Evolutionary conservation across 1,140 invertebrate genomes (phyloP).

Genomic region (Gryon sp.): DNA sequence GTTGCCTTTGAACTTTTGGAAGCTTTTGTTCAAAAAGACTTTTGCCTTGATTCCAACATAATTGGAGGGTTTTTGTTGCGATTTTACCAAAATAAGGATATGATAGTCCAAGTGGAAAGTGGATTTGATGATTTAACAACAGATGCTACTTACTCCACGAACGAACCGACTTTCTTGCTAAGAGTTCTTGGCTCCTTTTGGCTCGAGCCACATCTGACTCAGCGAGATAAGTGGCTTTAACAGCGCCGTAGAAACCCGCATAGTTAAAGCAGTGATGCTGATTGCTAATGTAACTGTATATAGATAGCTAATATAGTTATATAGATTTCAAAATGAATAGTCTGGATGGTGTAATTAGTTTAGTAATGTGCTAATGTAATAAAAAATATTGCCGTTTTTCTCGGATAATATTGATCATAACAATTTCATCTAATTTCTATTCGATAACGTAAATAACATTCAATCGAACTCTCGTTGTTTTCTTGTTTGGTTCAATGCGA

Average conservation of each 20-base stretch:
- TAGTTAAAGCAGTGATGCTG: no score
- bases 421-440: no score
- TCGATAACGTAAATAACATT: no score
- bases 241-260: no score
- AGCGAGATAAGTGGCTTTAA: conserved; percentile 48
- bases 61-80: conserved; percentile 38
- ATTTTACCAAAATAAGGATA: conserved; percentile 33
- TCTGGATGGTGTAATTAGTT: no score
- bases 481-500: no score
- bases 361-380: no score
- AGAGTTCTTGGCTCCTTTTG: conserved; percentile 32
- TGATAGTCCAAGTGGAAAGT: conserved; percentile 46
- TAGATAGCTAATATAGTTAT: no score
- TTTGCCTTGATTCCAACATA: conserved; percentile 12
- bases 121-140: conserved; percentile 52
- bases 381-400: no score
- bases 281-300: conserved; percentile 35
- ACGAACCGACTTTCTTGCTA: conserved; percentile 12
- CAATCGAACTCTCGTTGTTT: no score
- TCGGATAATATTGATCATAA: no score
- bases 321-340: no score
- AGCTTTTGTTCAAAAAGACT: conserved; percentile 6
- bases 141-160: conserved; percentile 24
- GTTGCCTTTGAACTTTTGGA: conserved; percentile 3
- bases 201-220: conserved; percentile 12